Percentiles rank a stretch among this genome's conserved stretches.
phyloP scores from a whole-genome alignment of 2,888 invertebrate species.

The Andrena marginata region DNA sequence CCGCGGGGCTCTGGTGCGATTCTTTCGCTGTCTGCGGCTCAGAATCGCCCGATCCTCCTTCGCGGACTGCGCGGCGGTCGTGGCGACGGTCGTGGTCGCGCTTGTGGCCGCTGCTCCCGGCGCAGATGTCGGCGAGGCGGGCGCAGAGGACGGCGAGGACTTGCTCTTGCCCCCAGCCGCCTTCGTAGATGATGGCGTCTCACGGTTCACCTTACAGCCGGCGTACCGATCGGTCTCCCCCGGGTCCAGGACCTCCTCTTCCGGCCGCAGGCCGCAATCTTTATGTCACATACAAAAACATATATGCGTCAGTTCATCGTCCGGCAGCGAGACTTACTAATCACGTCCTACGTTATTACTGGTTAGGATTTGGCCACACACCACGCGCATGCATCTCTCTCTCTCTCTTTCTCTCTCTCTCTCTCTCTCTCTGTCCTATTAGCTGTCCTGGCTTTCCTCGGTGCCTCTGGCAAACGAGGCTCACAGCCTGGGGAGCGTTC shows the following conservation, averaged over 20 bases:
- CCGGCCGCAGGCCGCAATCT: conserved; percentile 82
- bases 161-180: conserved; percentile 11
- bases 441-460: not conserved
- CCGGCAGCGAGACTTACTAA: conserved; percentile 40
- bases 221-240: conserved; percentile 73
- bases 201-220: conserved; percentile 79
- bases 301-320: conserved; percentile 73
- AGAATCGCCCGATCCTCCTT: conserved; percentile 84
- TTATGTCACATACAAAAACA: conserved; percentile 82
- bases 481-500: not conserved
- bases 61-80: conserved; percentile 8
- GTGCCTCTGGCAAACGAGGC: not conserved
- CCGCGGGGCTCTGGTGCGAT: conserved; percentile 80
- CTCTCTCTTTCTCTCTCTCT: not conserved
- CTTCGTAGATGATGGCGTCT: conserved; percentile 57
- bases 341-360: conserved; percentile 50
- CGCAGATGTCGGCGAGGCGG: not conserved
- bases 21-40: conserved; percentile 86
- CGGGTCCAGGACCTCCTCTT: conserved; percentile 85
- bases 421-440: not conserved
- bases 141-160: not conserved
- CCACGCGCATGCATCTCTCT: conserved; percentile 62
- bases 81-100: not conserved
- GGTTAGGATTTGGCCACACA: conserved; percentile 60
- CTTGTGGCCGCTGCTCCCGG: not conserved